These are phyloP conservation scores for Anser cygnoides DNA, from an alignment of 2,113 vertebrate genomes.

Conservation along the genomic window DNA sequence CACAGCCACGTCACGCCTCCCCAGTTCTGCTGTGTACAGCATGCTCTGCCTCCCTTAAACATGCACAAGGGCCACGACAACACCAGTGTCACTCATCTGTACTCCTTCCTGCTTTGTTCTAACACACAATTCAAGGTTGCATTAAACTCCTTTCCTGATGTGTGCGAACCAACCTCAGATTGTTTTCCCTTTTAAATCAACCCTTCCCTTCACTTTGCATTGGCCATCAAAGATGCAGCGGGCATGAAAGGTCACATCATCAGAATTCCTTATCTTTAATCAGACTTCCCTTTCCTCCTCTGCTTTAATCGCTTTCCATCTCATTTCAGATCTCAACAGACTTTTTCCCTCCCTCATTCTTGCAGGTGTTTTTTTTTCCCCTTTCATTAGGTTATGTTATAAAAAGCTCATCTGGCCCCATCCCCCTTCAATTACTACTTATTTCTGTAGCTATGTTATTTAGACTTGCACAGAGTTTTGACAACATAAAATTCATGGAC, in stretches of 20 bases:
- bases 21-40: neutral
- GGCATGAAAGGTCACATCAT: neutral
- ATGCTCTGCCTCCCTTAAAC: neutral
- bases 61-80: neutral
- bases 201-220: neutral
- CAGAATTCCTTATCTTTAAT: neutral
- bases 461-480: neutral
- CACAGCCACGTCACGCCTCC: neutral
- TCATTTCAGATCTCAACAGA: neutral
- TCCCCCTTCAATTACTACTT: neutral
- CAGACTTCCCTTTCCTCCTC: neutral
- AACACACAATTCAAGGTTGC: neutral
- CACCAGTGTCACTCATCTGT: neutral
- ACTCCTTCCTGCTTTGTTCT: neutral
- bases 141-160: neutral
- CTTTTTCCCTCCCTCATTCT: neutral
- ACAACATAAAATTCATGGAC: neutral
- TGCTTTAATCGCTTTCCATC: neutral
- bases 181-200: neutral
- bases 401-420: neutral
- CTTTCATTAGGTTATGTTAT: neutral
- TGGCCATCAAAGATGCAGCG: neutral
- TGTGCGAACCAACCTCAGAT: neutral
- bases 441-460: neutral
- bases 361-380: neutral